A percentile compares a stretch with the other conserved stretches of the same genome.
These are phyloP conservation scores for Neogobius melanostomus DNA, from an alignment of 2,113 vertebrate genomes.

Conservation along the genomic window DNA sequence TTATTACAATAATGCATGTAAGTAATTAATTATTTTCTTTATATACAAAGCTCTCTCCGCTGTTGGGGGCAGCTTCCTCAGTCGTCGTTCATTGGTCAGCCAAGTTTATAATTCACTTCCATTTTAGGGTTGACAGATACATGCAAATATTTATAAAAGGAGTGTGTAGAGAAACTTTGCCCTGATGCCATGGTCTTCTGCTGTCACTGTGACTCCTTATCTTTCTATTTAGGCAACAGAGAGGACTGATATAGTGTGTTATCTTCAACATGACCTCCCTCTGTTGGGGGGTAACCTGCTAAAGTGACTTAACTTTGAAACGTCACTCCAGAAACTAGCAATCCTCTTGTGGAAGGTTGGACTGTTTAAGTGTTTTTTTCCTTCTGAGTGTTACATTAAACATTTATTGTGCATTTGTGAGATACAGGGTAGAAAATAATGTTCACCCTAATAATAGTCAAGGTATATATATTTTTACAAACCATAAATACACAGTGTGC, in stretches of 20 bases:
- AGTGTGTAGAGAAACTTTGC: not conserved
- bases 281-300: not conserved
- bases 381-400: not conserved
- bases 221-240: conserved; percentile 8
- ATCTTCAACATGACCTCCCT: conserved; percentile 12
- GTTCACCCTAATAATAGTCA: too few relatives aligned
- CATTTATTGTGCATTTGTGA: not conserved
- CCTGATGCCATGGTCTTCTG: not conserved
- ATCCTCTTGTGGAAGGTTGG: not conserved
- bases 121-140: not conserved
- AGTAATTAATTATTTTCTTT: not conserved
- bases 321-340: not conserved
- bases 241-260: conserved; percentile 3
- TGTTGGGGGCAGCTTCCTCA: too few relatives aligned
- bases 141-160: conserved; percentile 1
- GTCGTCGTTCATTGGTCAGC: not conserved
- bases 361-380: not conserved
- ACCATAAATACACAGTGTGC: too few relatives aligned
- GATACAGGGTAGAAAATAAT: too few relatives aligned
- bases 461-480: too few relatives aligned
- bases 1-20: too few relatives aligned
- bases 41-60: not conserved
- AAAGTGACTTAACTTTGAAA: not conserved
- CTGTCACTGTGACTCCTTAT: conserved; percentile 21
- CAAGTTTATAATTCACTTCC: not conserved